Conservation (phyloP, 2,888 invertebrate genomes). For the Acanthosepion pharaonis region DNA sequence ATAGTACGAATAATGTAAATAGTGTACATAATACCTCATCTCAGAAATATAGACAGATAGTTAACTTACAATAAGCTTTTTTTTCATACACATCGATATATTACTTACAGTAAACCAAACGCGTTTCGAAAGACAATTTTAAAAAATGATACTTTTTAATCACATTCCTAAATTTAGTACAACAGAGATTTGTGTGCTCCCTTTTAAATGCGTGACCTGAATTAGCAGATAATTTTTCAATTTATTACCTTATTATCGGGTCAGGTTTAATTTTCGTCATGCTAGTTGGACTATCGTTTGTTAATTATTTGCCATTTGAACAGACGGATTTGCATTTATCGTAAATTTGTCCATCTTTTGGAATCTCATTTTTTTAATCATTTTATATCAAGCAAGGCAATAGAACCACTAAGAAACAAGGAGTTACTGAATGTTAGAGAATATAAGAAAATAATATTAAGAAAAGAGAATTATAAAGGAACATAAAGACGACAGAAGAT, state of each 20-base stretch:
- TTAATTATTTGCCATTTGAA: not conserved
- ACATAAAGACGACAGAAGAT: too few relatives aligned
- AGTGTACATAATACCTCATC: too few relatives aligned
- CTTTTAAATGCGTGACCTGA: not conserved
- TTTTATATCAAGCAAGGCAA: too few relatives aligned
- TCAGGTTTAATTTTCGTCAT: not conserved
- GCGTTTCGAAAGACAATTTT: not conserved
- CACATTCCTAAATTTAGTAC: not conserved
- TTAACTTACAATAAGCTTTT: not conserved
- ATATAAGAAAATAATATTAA: too few relatives aligned
- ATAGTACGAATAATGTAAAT: too few relatives aligned
- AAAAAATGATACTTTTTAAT: not conserved
- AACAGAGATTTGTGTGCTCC: not conserved
- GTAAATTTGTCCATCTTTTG: too few relatives aligned
- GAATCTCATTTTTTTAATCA: too few relatives aligned
- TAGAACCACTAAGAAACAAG: too few relatives aligned
- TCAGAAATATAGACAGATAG: too few relatives aligned
- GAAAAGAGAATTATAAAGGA: too few relatives aligned
- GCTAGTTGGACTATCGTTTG: not conserved
- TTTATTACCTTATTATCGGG: not conserved
- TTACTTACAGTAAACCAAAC: not conserved
- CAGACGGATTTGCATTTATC: too few relatives aligned
- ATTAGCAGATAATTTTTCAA: not conserved
- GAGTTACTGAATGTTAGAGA: too few relatives aligned
- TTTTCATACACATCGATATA: not conserved